phyloP scores from a whole-genome alignment of 2,113 vertebrate species.

The Dipodomys merriami region DNA sequence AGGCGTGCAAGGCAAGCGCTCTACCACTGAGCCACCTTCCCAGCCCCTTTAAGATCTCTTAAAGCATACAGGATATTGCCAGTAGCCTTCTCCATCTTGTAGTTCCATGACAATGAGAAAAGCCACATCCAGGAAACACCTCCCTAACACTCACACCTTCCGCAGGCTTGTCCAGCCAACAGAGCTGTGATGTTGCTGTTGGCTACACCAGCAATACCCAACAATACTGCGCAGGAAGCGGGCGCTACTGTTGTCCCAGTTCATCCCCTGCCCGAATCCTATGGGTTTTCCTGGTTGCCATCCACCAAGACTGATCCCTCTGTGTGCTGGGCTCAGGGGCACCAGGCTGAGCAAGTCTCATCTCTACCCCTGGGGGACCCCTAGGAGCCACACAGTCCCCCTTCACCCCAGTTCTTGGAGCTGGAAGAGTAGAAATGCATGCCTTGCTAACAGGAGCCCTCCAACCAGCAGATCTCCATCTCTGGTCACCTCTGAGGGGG shows the following conservation, averaged over 20 bases:
- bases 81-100: not conserved
- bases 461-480: no score
- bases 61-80: not conserved
- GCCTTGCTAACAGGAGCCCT: no score
- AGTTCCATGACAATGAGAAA: not conserved
- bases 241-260: no score
- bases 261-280: no score
- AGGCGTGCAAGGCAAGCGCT: no score
- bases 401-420: not conserved
- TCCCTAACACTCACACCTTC: not conserved
- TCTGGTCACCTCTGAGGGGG: not conserved
- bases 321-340: not conserved
- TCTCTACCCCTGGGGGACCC: not conserved
- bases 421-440: no score
- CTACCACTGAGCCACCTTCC: no score
- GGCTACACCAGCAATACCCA: not conserved
- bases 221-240: no score
- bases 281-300: no score
- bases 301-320: not conserved
- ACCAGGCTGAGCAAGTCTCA: not conserved
- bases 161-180: not conserved
- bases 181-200: not conserved
- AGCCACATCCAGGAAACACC: not conserved
- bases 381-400: not conserved
- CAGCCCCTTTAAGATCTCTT: no score